A percentile compares a stretch with the other conserved stretches of the same genome.
Evolutionary conservation across 2,888 invertebrate genomes (phyloP).

Genomic region (Vesta saturnalis): DNA sequence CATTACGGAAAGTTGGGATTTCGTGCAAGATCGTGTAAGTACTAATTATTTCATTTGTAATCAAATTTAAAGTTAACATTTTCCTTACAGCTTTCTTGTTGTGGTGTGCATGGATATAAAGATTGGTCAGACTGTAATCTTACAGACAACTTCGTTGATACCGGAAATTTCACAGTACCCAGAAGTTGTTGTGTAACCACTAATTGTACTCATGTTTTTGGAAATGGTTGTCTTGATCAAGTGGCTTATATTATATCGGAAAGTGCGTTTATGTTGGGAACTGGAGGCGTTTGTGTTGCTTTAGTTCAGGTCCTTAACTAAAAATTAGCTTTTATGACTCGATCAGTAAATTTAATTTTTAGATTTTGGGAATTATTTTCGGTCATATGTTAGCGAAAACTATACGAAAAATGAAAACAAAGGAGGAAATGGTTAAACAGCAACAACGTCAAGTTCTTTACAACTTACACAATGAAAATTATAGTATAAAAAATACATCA

Average conservation of each 20-base stretch:
- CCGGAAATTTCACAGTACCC: constrained; percentile 22
- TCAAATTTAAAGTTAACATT: neutral
- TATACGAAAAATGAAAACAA: constrained; percentile 80
- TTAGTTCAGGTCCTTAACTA: constrained; percentile 73
- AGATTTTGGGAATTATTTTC: constrained; percentile 88
- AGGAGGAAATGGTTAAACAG: constrained; percentile 76
- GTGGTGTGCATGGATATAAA: constrained; percentile 54
- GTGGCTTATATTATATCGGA: constrained; percentile 72
- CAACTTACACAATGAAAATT: neutral
- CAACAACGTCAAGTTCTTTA: constrained; percentile 69
- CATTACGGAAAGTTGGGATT: constrained; percentile 65
- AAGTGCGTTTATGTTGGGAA: constrained; percentile 76
- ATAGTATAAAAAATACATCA: neutral
- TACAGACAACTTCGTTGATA: constrained; percentile 18
- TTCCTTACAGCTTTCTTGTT: constrained; percentile 58
- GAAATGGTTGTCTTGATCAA: constrained; percentile 69
- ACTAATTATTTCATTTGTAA: constrained; percentile 13
- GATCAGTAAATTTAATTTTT: constrained; percentile 50
- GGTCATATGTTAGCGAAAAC: constrained; percentile 89
- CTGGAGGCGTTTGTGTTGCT: constrained; percentile 80
- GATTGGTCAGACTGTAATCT: constrained; percentile 55
- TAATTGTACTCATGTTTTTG: constrained; percentile 44
- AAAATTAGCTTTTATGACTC: neutral
- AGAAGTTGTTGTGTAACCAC: constrained; percentile 30
- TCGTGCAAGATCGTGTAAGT: constrained; percentile 68